phyloP scores from a whole-genome alignment of 2,888 invertebrate species.

The Phytoseiulus persimilis region DNA sequence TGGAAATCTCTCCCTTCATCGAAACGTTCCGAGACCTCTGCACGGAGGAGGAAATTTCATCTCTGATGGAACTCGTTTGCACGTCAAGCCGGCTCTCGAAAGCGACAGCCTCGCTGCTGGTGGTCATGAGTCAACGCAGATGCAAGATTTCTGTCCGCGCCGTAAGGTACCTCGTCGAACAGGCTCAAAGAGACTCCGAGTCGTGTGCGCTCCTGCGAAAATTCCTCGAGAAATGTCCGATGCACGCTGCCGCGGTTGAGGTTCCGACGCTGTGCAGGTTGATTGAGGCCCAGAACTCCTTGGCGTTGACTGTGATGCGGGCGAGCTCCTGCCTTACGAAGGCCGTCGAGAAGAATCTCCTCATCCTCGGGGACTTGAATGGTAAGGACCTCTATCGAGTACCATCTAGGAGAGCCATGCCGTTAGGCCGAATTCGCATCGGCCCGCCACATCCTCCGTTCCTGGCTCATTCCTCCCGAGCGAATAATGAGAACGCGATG shows the following conservation, averaged over 20 bases:
- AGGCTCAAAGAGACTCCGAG: not conserved
- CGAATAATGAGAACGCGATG: not conserved
- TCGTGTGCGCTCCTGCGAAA: not conserved
- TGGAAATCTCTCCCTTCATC: conserved; percentile 15
- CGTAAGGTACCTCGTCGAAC: not conserved
- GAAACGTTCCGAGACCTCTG: not conserved
- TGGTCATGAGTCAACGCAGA: not conserved
- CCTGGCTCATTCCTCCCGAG: not conserved
- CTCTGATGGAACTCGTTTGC: not conserved
- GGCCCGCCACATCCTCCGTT: no score
- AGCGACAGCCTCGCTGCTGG: not conserved
- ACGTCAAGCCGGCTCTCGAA: not conserved
- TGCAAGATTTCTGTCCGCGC: not conserved
- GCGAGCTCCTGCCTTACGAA: not conserved
- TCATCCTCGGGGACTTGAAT: not conserved
- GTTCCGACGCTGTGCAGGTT: not conserved
- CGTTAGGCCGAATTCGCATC: no score
- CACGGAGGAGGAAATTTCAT: not conserved
- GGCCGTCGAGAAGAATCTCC: conserved; percentile 15
- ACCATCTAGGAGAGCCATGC: no score
- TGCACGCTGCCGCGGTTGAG: conserved; percentile 10
- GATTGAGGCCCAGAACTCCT: not conserved
- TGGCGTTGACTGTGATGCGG: not conserved
- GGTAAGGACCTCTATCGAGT: not conserved
- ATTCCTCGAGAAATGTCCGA: not conserved